These are phyloP conservation scores for Dinomys branickii DNA, from an alignment of 2,113 vertebrate genomes.

Conservation along the genomic window DNA sequence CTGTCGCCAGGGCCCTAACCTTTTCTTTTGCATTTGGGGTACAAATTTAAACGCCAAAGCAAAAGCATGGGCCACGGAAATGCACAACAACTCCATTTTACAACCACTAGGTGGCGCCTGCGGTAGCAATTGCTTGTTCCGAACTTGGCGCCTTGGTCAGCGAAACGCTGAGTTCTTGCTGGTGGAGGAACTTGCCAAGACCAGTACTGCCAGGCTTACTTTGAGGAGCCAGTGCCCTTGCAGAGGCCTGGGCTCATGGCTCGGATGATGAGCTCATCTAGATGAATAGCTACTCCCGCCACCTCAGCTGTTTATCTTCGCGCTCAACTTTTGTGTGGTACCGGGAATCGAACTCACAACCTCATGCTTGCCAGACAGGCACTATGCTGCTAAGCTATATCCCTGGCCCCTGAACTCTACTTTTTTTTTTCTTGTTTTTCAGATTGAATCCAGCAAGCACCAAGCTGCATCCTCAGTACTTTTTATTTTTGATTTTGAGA, in stretches of 20 bases:
- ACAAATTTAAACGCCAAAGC: neutral
- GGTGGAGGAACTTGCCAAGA: neutral
- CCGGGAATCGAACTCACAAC: neutral
- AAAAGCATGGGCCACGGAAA: neutral
- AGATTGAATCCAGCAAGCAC: neutral
- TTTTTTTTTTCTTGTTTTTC: neutral
- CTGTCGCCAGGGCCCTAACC: neutral
- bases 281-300: neutral
- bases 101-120: constrained; percentile 57
- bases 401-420: neutral
- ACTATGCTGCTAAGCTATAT: no score
- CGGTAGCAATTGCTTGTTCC: neutral
- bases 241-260: neutral
- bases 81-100: neutral
- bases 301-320: neutral
- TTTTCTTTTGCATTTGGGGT: neutral
- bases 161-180: neutral
- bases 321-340: neutral
- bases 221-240: neutral
- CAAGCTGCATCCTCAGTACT: neutral
- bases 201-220: neutral
- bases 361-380: no score
- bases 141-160: neutral
- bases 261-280: neutral
- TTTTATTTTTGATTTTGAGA: neutral